A percentile compares a stretch with the other conserved stretches of the same genome.
Conservation (phyloP, 2,797 vertebrate species). For the Acridotheres tristis region DNA sequence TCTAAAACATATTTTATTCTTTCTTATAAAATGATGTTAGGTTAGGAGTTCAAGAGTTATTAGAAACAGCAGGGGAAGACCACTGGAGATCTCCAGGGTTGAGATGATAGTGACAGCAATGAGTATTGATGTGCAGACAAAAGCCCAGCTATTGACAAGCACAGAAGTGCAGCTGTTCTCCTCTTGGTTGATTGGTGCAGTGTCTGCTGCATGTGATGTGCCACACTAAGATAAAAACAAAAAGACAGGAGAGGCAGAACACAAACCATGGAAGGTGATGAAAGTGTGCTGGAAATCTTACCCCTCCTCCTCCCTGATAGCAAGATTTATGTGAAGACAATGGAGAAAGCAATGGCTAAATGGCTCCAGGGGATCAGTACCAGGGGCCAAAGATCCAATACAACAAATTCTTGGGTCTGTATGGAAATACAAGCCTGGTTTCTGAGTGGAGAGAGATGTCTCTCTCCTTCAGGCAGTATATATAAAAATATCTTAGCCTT, state of each 20-base stretch:
- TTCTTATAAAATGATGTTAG: neutral
- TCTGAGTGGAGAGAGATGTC: neutral
- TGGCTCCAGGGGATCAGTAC: neutral
- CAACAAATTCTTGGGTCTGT: neutral
- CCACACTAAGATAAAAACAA: neutral
- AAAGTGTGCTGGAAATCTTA: neutral
- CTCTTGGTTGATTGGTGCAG: neutral
- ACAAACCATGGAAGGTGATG: neutral
- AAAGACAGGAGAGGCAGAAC: neutral
- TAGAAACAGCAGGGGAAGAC: neutral
- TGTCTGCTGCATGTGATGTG: neutral
- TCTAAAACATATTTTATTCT: neutral
- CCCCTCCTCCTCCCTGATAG: neutral
- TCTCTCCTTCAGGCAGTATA: neutral
- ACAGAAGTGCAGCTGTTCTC: neutral
- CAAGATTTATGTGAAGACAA: neutral
- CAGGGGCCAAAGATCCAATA: neutral
- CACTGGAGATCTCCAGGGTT: neutral
- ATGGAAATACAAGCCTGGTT: neutral
- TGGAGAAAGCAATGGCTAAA: neutral
- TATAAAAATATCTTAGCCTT: neutral
- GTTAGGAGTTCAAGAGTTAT: neutral
- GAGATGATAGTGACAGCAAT: neutral
- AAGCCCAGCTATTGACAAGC: neutral
- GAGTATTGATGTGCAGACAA: neutral